phyloP scores from a whole-genome alignment of 2,113 vertebrate genomes.

The Toxotes jaculatrix region DNA sequence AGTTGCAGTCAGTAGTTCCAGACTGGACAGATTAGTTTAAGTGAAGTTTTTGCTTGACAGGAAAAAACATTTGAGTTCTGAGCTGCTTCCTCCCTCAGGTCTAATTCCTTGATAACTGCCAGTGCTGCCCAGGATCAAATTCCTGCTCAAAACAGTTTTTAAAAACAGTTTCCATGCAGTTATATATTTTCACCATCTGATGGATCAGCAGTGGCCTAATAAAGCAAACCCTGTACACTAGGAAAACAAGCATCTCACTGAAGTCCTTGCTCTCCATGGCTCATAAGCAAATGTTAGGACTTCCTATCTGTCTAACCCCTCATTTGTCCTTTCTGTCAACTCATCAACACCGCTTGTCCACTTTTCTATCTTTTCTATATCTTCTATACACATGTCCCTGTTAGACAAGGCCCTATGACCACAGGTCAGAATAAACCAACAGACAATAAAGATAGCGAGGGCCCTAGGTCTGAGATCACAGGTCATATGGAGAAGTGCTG shows the following conservation, averaged over 20 bases:
- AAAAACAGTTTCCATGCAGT: slow-evolving; percentile 50
- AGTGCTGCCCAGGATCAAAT: slow-evolving; percentile 13
- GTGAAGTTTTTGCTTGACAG: slow-evolving; percentile 20
- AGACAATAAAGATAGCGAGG: slow-evolving; percentile 60
- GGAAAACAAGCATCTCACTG: slow-evolving; percentile 56
- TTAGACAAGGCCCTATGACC: slow-evolving; percentile 64
- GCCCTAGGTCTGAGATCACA: slow-evolving; percentile 65
- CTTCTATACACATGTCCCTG: slow-evolving; percentile 65
- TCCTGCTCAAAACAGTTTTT: not conserved
- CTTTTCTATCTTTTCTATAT: slow-evolving; percentile 52
- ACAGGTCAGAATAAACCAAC: slow-evolving; percentile 57
- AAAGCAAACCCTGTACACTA: slow-evolving; percentile 39
- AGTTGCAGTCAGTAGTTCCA: slow-evolving; percentile 1
- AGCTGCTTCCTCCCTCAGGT: slow-evolving; percentile 33
- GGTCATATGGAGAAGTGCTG: slow-evolving; percentile 43
- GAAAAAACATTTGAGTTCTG: slow-evolving; percentile 4
- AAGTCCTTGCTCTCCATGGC: slow-evolving; percentile 33
- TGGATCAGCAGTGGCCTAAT: slow-evolving; percentile 9
- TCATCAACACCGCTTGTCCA: slow-evolving; percentile 49
- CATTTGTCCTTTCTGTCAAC: slow-evolving; percentile 47
- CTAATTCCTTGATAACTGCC: slow-evolving; percentile 34
- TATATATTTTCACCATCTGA: slow-evolving; percentile 44
- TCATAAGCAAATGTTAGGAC: slow-evolving; percentile 32
- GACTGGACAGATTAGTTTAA: not conserved
- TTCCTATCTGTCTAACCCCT: slow-evolving; percentile 33